These are phyloP conservation scores for Dicaeum eximium DNA, from an alignment of 2,113 vertebrate genomes.

Conservation along the genomic window DNA sequence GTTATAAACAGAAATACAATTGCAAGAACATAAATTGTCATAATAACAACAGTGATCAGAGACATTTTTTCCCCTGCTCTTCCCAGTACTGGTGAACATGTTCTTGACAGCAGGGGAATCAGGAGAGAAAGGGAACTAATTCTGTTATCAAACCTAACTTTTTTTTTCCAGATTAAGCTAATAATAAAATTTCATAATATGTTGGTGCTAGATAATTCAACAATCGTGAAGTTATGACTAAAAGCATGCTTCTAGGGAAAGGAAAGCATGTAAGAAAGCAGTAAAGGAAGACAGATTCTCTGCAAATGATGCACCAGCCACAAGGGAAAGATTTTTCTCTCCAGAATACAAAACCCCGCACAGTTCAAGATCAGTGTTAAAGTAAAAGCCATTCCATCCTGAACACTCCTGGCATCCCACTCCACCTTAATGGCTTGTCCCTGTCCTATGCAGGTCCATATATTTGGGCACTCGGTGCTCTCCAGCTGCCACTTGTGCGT, in stretches of 20 bases:
- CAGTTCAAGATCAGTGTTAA: background rate
- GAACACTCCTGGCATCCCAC: background rate
- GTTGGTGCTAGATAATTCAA: background rate
- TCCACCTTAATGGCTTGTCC: slow-evolving; percentile 5
- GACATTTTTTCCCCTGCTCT: background rate
- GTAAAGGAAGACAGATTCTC: background rate
- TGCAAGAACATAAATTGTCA: background rate
- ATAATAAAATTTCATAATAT: background rate
- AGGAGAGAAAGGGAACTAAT: background rate
- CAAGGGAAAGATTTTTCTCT: background rate
- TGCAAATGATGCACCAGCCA: background rate
- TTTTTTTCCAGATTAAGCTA: background rate
- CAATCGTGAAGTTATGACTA: background rate
- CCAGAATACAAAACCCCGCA: background rate
- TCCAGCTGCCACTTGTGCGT: background rate
- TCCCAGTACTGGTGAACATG: background rate
- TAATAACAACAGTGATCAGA: background rate
- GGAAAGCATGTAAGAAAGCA: background rate
- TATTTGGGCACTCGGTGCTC: background rate
- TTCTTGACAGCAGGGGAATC: background rate
- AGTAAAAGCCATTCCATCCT: slow-evolving; percentile 12
- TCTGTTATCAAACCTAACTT: background rate
- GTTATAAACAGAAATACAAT: background rate
- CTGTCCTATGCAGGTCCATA: background rate
- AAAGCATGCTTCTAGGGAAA: background rate